Evolutionary conservation across 2,797 vertebrate species (phyloP).

Genomic region (Enteromius thamalakanensis): DNA sequence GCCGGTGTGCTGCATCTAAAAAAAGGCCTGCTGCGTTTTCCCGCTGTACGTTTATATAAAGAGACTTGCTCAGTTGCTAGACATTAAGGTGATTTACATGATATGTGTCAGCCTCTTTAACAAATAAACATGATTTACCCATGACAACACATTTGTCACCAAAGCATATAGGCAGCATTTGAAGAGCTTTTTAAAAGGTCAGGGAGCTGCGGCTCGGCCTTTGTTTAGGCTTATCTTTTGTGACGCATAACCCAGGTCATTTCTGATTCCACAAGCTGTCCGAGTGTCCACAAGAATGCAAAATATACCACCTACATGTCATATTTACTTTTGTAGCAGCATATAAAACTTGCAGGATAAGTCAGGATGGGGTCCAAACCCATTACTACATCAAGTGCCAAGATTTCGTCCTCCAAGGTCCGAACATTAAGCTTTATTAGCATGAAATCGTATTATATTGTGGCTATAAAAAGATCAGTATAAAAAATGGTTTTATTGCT

Average conservation of each 20-base stretch:
- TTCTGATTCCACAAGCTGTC: slow-evolving; percentile 9
- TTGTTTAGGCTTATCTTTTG: slow-evolving; percentile 20
- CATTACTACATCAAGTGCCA: slow-evolving; percentile 24
- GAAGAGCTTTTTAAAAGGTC: background rate
- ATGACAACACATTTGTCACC: background rate
- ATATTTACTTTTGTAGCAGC: slow-evolving; percentile 13
- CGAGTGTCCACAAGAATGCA: background rate
- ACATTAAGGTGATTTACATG: background rate
- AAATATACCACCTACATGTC: background rate
- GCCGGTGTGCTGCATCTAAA: slow-evolving; percentile 24
- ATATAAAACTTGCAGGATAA: slow-evolving; percentile 6
- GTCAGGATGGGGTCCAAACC: slow-evolving; percentile 27
- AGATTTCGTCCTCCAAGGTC: slow-evolving; percentile 32
- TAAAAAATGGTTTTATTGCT: slow-evolving; percentile 7
- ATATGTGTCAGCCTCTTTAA: background rate
- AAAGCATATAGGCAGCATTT: slow-evolving; percentile 3
- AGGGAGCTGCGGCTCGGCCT: background rate
- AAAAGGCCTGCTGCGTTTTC: slow-evolving; percentile 43
- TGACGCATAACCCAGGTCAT: background rate
- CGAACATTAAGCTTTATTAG: slow-evolving; percentile 35
- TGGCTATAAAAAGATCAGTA: slow-evolving; percentile 22
- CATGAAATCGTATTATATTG: slow-evolving; percentile 22
- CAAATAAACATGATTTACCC: background rate
- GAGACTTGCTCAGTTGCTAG: background rate
- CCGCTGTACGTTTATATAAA: slow-evolving; percentile 33